phyloP scores from a whole-genome alignment of 2,113 vertebrate genomes.

The Vulpes lagopus region DNA sequence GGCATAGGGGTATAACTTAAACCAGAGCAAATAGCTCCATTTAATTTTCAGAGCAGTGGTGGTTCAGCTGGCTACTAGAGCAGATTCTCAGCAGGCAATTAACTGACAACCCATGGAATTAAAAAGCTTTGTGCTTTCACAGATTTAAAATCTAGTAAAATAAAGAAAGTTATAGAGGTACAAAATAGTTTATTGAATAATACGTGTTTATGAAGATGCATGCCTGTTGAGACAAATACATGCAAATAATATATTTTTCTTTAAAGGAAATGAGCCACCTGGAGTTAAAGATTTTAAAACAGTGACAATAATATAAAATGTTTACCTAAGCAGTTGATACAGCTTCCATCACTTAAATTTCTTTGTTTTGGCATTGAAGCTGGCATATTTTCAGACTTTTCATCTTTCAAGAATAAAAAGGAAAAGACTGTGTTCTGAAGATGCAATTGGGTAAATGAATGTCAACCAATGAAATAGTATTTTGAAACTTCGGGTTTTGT shows the following conservation, averaged over 20 bases:
- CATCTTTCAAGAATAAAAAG: neutral
- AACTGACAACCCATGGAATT: neutral
- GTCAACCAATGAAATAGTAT: neutral
- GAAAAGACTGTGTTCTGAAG: neutral
- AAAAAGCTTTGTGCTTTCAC: conserved; percentile 39
- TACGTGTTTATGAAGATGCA: neutral
- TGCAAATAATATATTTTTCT: neutral
- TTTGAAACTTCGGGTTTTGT: neutral
- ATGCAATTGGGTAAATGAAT: neutral
- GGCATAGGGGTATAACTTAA: conserved; percentile 45
- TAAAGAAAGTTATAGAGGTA: conserved; percentile 29
- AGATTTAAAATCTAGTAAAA: neutral
- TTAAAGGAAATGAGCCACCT: neutral
- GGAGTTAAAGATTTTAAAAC: neutral
- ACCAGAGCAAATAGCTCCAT: conserved; percentile 32
- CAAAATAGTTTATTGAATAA: neutral
- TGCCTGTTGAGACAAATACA: neutral
- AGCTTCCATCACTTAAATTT: neutral
- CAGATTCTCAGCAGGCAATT: conserved; percentile 46
- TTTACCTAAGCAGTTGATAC: neutral
- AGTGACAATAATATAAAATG: neutral
- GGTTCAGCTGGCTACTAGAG: conserved; percentile 2
- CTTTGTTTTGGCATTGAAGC: neutral
- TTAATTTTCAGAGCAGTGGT: conserved; percentile 51
- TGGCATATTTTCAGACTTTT: neutral